Percentiles rank a stretch among this genome's conserved stretches.
These are phyloP conservation scores for Catostomus latipinnis DNA, from an alignment of 2,797 vertebrate genomes.

Conservation along the genomic window DNA sequence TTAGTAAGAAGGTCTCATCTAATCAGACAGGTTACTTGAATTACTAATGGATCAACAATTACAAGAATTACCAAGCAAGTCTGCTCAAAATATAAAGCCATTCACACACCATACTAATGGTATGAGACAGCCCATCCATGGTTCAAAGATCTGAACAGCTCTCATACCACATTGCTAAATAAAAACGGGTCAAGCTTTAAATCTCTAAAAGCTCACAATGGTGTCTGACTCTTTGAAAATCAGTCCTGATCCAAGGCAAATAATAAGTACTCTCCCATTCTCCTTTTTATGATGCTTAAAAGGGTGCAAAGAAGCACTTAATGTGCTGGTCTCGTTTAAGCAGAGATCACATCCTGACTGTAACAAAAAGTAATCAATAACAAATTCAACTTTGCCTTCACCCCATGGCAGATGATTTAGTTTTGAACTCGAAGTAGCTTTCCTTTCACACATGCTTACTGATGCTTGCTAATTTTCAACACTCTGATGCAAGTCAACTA, in stretches of 20 bases:
- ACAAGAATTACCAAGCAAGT: slow-evolving; percentile 36
- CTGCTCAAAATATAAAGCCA: slow-evolving; percentile 41
- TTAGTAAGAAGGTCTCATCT: slow-evolving; percentile 46
- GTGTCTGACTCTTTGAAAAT: slow-evolving; percentile 32
- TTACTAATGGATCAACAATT: slow-evolving; percentile 51
- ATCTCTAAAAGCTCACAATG: slow-evolving; percentile 47
- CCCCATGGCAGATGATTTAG: slow-evolving; percentile 10
- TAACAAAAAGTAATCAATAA: slow-evolving; percentile 43
- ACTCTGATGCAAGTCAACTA: slow-evolving; percentile 57
- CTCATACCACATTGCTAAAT: not conserved
- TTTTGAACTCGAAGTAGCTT: slow-evolving; percentile 24
- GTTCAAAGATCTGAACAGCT: slow-evolving; percentile 15
- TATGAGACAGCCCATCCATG: not conserved
- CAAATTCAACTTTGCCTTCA: slow-evolving; percentile 24
- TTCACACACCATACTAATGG: slow-evolving; percentile 38
- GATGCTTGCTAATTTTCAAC: slow-evolving; percentile 45
- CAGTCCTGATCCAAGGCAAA: slow-evolving; percentile 39
- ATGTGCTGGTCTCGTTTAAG: slow-evolving; percentile 46
- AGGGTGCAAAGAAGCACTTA: slow-evolving; percentile 35
- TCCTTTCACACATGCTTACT: slow-evolving; percentile 39
- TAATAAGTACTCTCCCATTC: slow-evolving; percentile 6
- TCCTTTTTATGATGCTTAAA: not conserved
- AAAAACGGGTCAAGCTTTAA: slow-evolving; percentile 20
- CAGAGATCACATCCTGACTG: slow-evolving; percentile 42
- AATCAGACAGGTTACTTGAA: slow-evolving; percentile 48